These are phyloP conservation scores for Bungarus multicinctus DNA, from an alignment of 2,113 vertebrate species.

Conservation along the genomic window DNA sequence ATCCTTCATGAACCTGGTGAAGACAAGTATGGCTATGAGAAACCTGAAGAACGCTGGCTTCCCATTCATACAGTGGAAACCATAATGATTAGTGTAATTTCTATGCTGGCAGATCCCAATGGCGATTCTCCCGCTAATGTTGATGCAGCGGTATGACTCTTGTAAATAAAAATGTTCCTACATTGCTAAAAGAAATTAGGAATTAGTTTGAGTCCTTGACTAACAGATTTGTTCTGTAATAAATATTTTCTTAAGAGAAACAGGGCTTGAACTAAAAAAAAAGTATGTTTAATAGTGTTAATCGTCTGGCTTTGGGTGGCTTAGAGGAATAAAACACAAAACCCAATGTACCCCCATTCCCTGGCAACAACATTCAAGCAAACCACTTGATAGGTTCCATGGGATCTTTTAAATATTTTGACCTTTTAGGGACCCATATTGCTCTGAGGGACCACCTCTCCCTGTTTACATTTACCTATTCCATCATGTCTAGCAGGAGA, in stretches of 20 bases:
- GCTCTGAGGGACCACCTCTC: neutral
- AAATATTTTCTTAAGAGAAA: neutral
- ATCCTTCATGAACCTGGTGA: constrained; percentile 98
- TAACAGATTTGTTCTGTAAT: neutral
- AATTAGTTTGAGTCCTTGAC: neutral
- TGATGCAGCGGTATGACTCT: constrained; percentile 91
- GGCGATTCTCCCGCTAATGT: constrained; percentile 98
- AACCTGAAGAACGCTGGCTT: constrained; percentile 98
- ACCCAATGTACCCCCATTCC: no score
- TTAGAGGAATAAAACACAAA: no score
- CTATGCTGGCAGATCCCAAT: constrained; percentile 98
- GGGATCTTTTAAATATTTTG: neutral
- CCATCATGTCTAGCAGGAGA: neutral
- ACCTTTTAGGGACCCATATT: neutral
- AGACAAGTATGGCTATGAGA: constrained; percentile 99
- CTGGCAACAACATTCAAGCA: neutral
- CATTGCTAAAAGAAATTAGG: neutral
- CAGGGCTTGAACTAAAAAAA: neutral
- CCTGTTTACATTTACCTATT: neutral
- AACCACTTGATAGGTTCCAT: neutral
- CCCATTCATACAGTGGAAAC: constrained; percentile 99
- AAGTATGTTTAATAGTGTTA: neutral
- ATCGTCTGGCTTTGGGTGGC: neutral
- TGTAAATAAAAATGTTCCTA: neutral
- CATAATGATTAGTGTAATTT: constrained; percentile 99